Evolutionary conservation across 2,888 invertebrate species (phyloP).

Genomic region (Synanthedon formicaeformis): DNA sequence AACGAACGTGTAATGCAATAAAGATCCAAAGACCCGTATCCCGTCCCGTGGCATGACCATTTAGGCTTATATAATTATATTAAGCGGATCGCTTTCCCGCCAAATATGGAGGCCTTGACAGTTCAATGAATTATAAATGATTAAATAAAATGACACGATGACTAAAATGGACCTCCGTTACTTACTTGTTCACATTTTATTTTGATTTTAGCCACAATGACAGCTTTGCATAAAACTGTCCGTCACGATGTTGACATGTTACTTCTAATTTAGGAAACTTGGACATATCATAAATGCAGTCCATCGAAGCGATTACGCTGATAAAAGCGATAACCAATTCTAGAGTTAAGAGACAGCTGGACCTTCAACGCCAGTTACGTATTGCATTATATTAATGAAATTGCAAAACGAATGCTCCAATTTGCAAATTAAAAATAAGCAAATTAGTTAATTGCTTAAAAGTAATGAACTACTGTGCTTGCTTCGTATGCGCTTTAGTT

Average conservation of each 20-base stretch:
- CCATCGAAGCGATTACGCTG: too few relatives aligned
- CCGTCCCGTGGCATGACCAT: conserved; percentile 50
- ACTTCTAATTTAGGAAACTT: too few relatives aligned
- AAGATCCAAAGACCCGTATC: conserved; percentile 51
- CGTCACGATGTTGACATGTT: conserved; percentile 27
- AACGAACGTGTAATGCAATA: conserved; percentile 44
- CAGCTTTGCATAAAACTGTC: conserved; percentile 39
- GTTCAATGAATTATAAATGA: conserved; percentile 60
- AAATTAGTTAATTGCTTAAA: too few relatives aligned
- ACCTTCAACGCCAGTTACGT: too few relatives aligned
- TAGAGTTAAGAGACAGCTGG: too few relatives aligned
- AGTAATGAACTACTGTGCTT: too few relatives aligned
- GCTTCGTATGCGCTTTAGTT: too few relatives aligned
- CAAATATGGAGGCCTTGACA: conserved; percentile 64
- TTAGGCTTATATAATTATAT: conserved; percentile 29
- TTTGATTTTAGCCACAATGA: conserved; percentile 35
- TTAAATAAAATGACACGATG: conserved; percentile 50
- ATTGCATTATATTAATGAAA: too few relatives aligned
- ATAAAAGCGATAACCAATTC: too few relatives aligned
- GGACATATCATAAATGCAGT: too few relatives aligned
- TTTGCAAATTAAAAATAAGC: too few relatives aligned
- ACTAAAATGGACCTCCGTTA: conserved; percentile 29
- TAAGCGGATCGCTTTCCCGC: conserved; percentile 68
- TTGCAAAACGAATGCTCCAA: too few relatives aligned
- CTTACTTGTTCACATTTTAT: conserved; percentile 33